phyloP scores from a whole-genome alignment of 1,140 invertebrate genomes.

The Drosophila ficusphila region DNA sequence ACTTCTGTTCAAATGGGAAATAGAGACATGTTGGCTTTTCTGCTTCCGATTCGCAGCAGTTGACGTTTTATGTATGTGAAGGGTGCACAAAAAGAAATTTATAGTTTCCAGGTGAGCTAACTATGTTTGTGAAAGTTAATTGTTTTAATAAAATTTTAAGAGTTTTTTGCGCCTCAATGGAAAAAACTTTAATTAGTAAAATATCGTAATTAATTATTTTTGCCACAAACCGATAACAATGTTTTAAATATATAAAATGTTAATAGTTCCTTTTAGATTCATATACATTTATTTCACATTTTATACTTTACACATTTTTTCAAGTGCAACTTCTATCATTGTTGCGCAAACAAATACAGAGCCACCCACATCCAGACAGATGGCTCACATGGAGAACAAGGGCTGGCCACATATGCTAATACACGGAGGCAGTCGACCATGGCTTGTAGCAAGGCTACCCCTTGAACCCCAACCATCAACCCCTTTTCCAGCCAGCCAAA shows the following conservation, averaged over 20 bases:
- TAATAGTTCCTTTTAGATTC: too few species aligned
- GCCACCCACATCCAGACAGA: constrained; percentile 14
- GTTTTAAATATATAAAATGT: background rate
- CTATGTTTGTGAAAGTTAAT: too few species aligned
- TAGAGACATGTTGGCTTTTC: constrained; percentile 81
- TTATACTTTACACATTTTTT: constrained; percentile 15
- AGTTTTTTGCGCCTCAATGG: too few species aligned
- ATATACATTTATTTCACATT: constrained; percentile 1
- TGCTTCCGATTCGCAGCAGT: constrained; percentile 74
- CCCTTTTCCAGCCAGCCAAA: background rate
- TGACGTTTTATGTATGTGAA: constrained; percentile 40
- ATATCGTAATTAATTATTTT: too few species aligned
- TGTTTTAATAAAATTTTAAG: too few species aligned
- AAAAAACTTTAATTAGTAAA: too few species aligned
- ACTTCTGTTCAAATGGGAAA: constrained; percentile 70
- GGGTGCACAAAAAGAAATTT: constrained; percentile 1
- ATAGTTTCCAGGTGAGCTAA: too few species aligned
- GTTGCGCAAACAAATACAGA: constrained; percentile 55
- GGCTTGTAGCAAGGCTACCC: constrained; percentile 43
- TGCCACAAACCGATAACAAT: too few species aligned
- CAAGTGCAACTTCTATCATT: constrained; percentile 36
- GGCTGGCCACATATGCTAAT: constrained; percentile 75
- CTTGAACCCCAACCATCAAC: too few species aligned
- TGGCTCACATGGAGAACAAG: constrained; percentile 27
- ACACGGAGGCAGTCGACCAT: constrained; percentile 62